Base-by-base conservation (phyloP, 2,888 invertebrate genomes). In the Polydrusus tereticollis region DNA sequence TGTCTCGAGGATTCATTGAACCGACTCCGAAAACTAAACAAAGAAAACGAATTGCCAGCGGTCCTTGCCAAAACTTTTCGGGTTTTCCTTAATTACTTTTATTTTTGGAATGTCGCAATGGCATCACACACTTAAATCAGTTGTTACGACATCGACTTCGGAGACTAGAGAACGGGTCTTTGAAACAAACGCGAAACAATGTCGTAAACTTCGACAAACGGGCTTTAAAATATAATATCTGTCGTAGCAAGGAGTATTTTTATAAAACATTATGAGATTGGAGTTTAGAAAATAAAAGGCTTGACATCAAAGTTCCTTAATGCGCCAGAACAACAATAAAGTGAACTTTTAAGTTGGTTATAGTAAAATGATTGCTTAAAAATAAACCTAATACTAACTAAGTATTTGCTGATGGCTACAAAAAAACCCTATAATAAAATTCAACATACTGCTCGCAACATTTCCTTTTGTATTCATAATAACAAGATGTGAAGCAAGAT, bases 61-160 rank as follows among this genome's bases (percentile, higher is more conserved):
- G 59, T 16, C 55, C 20, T 62, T 69, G 69, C 69, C 69, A 69
- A 62, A 69, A 69, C 26, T 41, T 20, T 59, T 66, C 20, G 57
- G 65, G 18, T 21, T 26, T 50, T 29, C 29, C 62, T 43, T 52
- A 52, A 69, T 62, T 62, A 60, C 52, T 69, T 60, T 69, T 66
- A 60, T 69, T 60, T 69, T 60, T 23, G 26, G 50, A 62, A 62
- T 69, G 69, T 69, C 69, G 62, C 69, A 69, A 43, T 12, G 26
- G 26, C 50, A 23, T 14, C 23, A 1, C 20, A 14, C 38, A 50
- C 60, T 52, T 68, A 68, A 68, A 60, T 69, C 62, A 52, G 59
- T 23, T 33, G 23, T 67, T 50, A 59, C 59, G 33, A 45, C 67
- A 67, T 67, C 45, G 10, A 18, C 8, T 50, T 55, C 29, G 57